phyloP scores from a whole-genome alignment of 2,113 vertebrate species.

The Pungitius pungitius region DNA sequence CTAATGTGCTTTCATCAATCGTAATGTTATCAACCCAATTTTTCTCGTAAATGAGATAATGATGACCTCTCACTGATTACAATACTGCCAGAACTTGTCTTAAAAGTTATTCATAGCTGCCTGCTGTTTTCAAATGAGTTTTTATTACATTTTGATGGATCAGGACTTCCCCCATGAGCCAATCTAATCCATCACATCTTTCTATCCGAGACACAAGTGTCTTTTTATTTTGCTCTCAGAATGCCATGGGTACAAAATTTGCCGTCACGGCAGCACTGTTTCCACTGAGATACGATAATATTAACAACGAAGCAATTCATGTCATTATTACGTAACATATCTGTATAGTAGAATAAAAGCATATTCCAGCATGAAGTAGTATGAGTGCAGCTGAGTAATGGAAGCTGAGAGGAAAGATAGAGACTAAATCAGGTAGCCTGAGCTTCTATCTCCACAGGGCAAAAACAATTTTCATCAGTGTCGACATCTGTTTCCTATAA shows the following conservation, averaged over 20 bases:
- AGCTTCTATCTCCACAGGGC: slow-evolving; percentile 46
- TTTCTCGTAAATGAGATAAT: slow-evolving; percentile 60
- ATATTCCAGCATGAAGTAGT: slow-evolving; percentile 12
- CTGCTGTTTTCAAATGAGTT: slow-evolving; percentile 73
- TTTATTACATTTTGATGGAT: slow-evolving; percentile 73
- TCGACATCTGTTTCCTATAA: slow-evolving; percentile 57
- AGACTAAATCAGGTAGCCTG: slow-evolving; percentile 42
- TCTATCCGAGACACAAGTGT: slow-evolving; percentile 56
- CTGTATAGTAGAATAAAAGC: slow-evolving; percentile 2
- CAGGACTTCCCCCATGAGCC: slow-evolving; percentile 68
- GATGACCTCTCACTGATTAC: slow-evolving; percentile 59
- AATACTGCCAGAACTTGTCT: slow-evolving; percentile 38
- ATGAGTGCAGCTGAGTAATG: slow-evolving; percentile 24
- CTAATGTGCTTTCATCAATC: slow-evolving; percentile 72
- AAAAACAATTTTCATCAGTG: slow-evolving; percentile 64
- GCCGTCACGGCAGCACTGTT: neutral
- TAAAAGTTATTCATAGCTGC: slow-evolving; percentile 57
- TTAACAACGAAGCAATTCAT: neutral
- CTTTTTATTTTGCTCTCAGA: slow-evolving; percentile 52
- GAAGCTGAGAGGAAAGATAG: slow-evolving; percentile 32
- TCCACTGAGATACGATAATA: neutral
- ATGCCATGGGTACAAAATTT: slow-evolving; percentile 7
- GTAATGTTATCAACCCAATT: slow-evolving; percentile 65
- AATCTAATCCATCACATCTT: slow-evolving; percentile 70
- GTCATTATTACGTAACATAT: neutral